Evolutionary conservation across 2,797 vertebrate genomes (phyloP), one percentile per base, ranked within the genome.

Genomic region (Coregonus ussuriensis): DNA sequence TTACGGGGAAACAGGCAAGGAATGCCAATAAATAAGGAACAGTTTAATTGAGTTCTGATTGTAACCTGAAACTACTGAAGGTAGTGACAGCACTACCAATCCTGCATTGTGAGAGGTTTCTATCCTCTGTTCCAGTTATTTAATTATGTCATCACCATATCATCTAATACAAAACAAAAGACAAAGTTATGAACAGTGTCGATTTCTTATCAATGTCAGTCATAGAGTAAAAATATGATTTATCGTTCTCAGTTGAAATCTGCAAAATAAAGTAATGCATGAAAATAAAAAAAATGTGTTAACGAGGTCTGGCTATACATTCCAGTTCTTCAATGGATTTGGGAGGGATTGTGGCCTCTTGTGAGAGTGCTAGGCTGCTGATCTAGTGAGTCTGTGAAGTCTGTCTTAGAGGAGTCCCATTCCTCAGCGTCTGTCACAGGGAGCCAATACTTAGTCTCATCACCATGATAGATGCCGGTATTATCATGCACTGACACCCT

Each of bases 401-500:
- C 92, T 82, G 84, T 85, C 84, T 88, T 84, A 83, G 25, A 25
- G 25, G 89, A 90, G 82, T 90, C 85, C 89, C 90, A 95, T 93
- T 93, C 88, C 86, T 95, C 92, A 93, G 93, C 86, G 87, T 87
- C 86, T 94, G 92, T 90, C 91, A 93, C 79, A 62, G 84, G 79
- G 86, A 94, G 94, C 92, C 93, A 94, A 94, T 94, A 95, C 86
- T 91, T 88, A 79, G 89, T 87, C 87, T 92, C 91, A 92, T 95
- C 91, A 92, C 72, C 82, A 87, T 95, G 94, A 96, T 93, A 91
- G 91, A 96, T 91, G 93, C 90, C 84, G 89, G 85, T 90, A 92
- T 94, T 95, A 95, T 94, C 89, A 88, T 85, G 78, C 88, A 67
- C 92, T 93, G 94, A 94, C 92, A 95, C 70, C 54, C 87, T 85